Conservation (phyloP, 2,113 vertebrate genomes). For the Sardina pilchardus region DNA sequence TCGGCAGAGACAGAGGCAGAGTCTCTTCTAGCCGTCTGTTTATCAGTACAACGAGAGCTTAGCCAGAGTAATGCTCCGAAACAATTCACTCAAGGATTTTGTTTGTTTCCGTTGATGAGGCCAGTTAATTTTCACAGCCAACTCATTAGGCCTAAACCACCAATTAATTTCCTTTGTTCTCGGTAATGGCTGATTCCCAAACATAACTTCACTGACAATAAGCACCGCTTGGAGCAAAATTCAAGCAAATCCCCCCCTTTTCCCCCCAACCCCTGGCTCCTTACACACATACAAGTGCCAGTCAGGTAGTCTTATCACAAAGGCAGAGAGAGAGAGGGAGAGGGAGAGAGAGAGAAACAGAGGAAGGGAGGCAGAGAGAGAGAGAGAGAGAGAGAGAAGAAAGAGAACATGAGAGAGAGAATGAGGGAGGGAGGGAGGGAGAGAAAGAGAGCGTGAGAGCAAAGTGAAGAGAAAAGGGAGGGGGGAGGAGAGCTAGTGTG, state of each 20-base stretch:
- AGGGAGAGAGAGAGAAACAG: background rate
- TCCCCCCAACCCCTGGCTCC: background rate
- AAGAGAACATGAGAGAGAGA: background rate
- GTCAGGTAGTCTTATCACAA: conserved; percentile 38
- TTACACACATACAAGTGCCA: background rate
- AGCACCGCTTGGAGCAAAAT: conserved; percentile 36
- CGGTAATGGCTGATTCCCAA: conserved; percentile 79
- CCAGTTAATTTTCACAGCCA: conserved; percentile 81
- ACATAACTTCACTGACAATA: conserved; percentile 69
- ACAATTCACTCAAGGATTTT: conserved; percentile 79
- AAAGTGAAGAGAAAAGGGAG: background rate
- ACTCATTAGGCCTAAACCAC: conserved; percentile 87
- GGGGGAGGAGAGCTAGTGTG: background rate
- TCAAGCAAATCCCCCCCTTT: conserved; percentile 9
- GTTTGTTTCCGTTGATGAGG: conserved; percentile 82
- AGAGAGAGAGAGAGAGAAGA: background rate
- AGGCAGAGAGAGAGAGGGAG: conserved; percentile 27
- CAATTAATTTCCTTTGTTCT: conserved; percentile 87
- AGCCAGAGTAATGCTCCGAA: conserved; percentile 61
- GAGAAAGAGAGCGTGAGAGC: conserved; percentile 11
- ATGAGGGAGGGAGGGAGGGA: background rate
- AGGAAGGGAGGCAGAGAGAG: background rate
- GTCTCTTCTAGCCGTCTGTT: conserved; percentile 71
- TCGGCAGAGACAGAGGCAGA: conserved; percentile 76
- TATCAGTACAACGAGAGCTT: conserved; percentile 67